Evolutionary conservation across 2,888 invertebrate species (phyloP).

Genomic region (Rotaria macrura): DNA sequence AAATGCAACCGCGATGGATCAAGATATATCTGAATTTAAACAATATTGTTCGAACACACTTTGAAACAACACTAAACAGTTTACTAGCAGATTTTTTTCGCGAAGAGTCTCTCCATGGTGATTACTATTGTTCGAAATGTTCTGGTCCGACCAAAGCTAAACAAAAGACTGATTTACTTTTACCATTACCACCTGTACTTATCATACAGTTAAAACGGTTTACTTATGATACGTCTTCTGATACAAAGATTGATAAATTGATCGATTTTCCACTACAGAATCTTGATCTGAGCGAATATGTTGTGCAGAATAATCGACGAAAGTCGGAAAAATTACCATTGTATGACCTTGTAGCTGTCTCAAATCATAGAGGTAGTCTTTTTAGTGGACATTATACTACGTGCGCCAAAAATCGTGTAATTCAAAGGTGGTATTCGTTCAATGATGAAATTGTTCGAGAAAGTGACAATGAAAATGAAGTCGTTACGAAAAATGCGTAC

Average conservation of each 20-base stretch:
- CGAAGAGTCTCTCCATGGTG: background rate
- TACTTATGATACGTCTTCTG: background rate
- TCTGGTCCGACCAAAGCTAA: background rate
- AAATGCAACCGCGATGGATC: background rate
- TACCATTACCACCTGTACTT: constrained; percentile 26
- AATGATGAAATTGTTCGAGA: background rate
- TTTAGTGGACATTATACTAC: constrained; percentile 29
- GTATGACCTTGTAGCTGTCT: constrained; percentile 34
- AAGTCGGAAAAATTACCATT: background rate
- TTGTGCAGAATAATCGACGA: background rate
- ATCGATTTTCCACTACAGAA: constrained; percentile 28
- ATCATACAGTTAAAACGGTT: constrained; percentile 35
- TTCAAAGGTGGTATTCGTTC: background rate
- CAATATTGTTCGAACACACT: background rate
- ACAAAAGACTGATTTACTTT: background rate
- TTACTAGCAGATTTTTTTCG: background rate
- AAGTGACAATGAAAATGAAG: background rate
- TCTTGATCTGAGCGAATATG: constrained; percentile 14
- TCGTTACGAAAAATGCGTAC: background rate
- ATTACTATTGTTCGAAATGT: background rate
- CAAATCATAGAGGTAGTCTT: constrained; percentile 34
- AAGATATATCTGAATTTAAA: background rate
- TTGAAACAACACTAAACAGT: background rate
- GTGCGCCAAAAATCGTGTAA: background rate
- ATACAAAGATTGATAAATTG: constrained; percentile 25